Conservation (phyloP, 2,888 invertebrate species). For the Ramazzottius varieornatus region DNA sequence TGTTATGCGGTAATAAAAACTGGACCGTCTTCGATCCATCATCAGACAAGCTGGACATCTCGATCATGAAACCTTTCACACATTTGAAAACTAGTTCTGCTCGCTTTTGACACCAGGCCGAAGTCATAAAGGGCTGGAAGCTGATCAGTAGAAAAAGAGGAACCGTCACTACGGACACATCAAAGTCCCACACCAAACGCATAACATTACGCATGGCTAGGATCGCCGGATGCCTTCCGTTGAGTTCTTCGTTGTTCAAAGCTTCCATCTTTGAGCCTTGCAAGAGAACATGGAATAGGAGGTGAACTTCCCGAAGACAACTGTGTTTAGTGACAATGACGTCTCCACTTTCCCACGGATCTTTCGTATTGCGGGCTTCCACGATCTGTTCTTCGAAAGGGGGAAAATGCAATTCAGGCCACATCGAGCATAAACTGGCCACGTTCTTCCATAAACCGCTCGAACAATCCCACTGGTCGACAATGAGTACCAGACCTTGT, state of each 20-base stretch:
- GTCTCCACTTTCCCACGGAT: constrained; percentile 16
- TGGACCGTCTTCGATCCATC: constrained; percentile 8
- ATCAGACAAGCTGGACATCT: constrained; percentile 76
- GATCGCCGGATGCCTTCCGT: constrained; percentile 74
- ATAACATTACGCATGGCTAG: constrained; percentile 76
- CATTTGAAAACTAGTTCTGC: constrained; percentile 95
- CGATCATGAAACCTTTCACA: constrained; percentile 97
- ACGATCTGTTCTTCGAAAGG: constrained; percentile 59
- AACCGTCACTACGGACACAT: constrained; percentile 68
- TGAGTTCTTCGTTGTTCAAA: constrained; percentile 43
- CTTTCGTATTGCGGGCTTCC: constrained; percentile 17
- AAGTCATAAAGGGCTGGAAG: constrained; percentile 39
- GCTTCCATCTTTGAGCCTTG: constrained; percentile 32
- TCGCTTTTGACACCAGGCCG: constrained; percentile 76
- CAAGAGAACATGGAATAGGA: constrained; percentile 79
- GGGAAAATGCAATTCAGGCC: constrained; percentile 82
- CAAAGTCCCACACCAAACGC: constrained; percentile 75
- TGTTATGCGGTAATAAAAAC: constrained; percentile 1
- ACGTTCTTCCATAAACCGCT: constrained; percentile 54
- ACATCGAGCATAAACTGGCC: constrained; percentile 40
- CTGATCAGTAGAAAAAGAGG: constrained; percentile 68
- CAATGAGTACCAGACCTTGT: constrained; percentile 57
- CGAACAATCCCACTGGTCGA: constrained; percentile 48
- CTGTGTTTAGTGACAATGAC: constrained; percentile 38
- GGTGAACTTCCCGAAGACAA: constrained; percentile 72